phyloP scores from a whole-genome alignment of 2,888 invertebrate species.

The Himalopsyche anomala region DNA sequence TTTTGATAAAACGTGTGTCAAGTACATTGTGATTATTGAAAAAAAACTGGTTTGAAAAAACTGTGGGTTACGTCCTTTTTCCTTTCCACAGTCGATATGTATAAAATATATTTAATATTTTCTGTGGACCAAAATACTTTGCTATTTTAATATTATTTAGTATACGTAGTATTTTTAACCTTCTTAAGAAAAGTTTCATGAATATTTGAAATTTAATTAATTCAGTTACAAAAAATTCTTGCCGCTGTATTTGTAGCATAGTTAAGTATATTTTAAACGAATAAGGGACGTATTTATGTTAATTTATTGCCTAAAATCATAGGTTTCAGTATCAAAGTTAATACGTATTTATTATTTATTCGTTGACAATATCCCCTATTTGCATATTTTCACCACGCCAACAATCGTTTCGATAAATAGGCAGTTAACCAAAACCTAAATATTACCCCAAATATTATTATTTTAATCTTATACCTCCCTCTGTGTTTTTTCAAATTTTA shows the following conservation, averaged over 20 bases:
- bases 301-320: constrained; percentile 15
- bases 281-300: not conserved
- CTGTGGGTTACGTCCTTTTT: too few relatives aligned
- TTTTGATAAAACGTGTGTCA: too few relatives aligned
- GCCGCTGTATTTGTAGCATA: not conserved
- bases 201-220: too few relatives aligned
- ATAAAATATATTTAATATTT: too few relatives aligned
- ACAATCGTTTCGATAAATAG: constrained; percentile 26
- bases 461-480: not conserved
- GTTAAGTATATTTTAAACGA: not conserved
- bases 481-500: not conserved
- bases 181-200: too few relatives aligned
- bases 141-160: too few relatives aligned
- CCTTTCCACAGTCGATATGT: too few relatives aligned
- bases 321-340: constrained; percentile 9
- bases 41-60: too few relatives aligned
- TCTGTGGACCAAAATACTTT: too few relatives aligned
- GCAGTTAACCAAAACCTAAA: not conserved
- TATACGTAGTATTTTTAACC: too few relatives aligned
- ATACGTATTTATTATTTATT: not conserved
- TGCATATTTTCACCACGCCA: constrained; percentile 18
- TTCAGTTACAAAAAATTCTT: not conserved
- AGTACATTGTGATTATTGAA: too few relatives aligned
- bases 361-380: constrained; percentile 8
- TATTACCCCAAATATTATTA: constrained; percentile 14